Base-by-base conservation (phyloP, 2,113 vertebrate genomes). In the Sturnus vulgaris region DNA sequence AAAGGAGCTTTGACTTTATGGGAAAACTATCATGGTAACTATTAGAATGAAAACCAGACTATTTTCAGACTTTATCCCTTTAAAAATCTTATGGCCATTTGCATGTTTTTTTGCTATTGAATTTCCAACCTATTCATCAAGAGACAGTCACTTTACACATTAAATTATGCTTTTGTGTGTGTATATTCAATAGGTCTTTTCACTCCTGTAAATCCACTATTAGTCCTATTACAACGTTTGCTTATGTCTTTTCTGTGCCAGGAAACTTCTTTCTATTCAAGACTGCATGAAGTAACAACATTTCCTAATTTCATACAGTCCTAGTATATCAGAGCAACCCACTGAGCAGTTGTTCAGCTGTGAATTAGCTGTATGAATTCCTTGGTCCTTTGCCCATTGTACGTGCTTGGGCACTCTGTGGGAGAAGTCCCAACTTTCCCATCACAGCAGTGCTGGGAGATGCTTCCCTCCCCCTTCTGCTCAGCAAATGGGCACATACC, bases 251-350 rank as follows among this genome's bases (percentile, higher is more conserved):
- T 89, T 95, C 55, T 75, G 52, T 82, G 83, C 91, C 71, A 83
- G 94, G 68, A 95, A 94, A 78, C 83, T 93, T 92, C 77, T 83
- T 95, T 80, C 72, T 92, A 78, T 93, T 95, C 88, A 96, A 31
- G 66, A 33, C 59, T 86, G 68, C 56, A 33, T 52, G 71, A 89
- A 95, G 60, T 72, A 68, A 90, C 82, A 86, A 83, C 84, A 64
- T 94, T 94, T 96, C 64, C 82, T 91, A 81, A 95, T 95, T 94
- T 93, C 88, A 83, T 90, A 82, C 82, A 55, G 23, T 44, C 39
- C 42, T 71, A 8, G 42, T 76, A 15, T 72, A 60, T 49, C 71
- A 75, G 63, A 76, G 92, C 56, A 86, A 81, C 88, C 85, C 88
- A 88, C 57, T 70, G 92, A 94, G 94, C 70, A 60, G 89, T 87